Evolutionary conservation across 1,140 invertebrate species (phyloP).

Genomic region (Drosophila insularis): DNA sequence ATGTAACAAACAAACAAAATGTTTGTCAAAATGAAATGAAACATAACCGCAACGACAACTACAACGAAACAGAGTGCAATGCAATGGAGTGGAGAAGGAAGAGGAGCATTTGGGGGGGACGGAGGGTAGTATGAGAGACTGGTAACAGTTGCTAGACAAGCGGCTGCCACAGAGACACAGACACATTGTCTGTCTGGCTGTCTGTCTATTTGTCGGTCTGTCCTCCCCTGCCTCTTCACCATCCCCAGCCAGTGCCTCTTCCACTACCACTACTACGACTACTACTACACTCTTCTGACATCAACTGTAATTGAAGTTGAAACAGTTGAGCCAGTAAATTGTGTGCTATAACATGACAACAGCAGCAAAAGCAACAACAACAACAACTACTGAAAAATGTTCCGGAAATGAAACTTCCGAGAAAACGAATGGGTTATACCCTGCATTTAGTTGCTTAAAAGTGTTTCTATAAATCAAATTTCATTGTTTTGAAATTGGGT

Average conservation of each 20-base stretch:
- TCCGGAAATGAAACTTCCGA: conserved; percentile 19
- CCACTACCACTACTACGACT: neutral
- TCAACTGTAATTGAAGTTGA: conserved; percentile 57
- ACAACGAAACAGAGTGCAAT: neutral
- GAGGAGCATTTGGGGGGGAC: neutral
- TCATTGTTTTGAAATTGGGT: too few relatives aligned
- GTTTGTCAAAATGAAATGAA: conserved; percentile 54
- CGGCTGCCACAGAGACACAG: conserved; percentile 13
- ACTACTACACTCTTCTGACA: conserved; percentile 20
- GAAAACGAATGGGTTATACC: neutral
- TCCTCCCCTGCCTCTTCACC: neutral
- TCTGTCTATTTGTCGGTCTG: neutral
- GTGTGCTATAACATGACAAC: conserved; percentile 46
- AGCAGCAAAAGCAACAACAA: conserved; percentile 25
- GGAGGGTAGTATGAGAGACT: neutral
- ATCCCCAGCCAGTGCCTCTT: neutral
- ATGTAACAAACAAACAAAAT: conserved; percentile 37
- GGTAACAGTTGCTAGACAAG: conserved; percentile 12
- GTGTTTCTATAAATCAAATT: too few relatives aligned
- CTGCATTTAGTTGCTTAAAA: too few relatives aligned
- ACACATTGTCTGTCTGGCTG: neutral
- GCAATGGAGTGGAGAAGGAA: neutral
- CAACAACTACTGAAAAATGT: conserved; percentile 22
- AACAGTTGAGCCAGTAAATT: conserved; percentile 59
- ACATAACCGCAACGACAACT: conserved; percentile 32